Base-by-base conservation (phyloP, 2,797 vertebrate species). In the Eulemur mongoz region DNA sequence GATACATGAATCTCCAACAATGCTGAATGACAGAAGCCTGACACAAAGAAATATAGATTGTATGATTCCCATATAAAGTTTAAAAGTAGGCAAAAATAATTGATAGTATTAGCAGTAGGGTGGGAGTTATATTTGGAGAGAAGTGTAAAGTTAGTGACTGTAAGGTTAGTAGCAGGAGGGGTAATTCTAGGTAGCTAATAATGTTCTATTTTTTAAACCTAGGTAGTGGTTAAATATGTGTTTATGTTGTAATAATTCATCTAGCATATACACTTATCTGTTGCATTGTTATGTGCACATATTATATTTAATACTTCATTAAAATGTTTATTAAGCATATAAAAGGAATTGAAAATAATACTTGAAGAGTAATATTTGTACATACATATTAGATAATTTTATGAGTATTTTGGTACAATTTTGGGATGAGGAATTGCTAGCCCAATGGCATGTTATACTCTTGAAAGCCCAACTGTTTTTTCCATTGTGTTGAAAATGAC, bases 331-430 rank as follows among this genome's bases (percentile, higher is more conserved):
- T 35, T 70, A 91, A 84, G n/a, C 30, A 75, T 22, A 80, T 3
- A 52, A 93, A 90, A 73, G 2, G 1, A 81, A 70, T 70, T 43
- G 4, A 45, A 91, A 96, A 79, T 61, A 94, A 69, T 86, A 5
- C 32, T 57, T 89, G 7, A 94, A 70, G 8, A 93, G 11, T 83
- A 93, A 89, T 88, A 65, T 61, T 91, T 95, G 84, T 93, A 78
- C 7, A 67, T 69, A 72, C 32, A 63, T 78, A 86, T 81, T 94
- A 15, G 76, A 63, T 45, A 80, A 0, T 40, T 92, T 83, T 75
- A 95, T 95, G 50, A 91, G 6, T 76, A 93, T 61, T 95, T 73
- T 96, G 43, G 30, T 61, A 89, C 1, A 50, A 35, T 35, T 91
- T 38, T 48, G 67, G 10, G 22, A 72, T 88, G 45, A 93, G 20